A percentile compares a stretch with the other conserved stretches of the same genome.
Conservation (phyloP, 2,113 vertebrate species). For the Tylochromis polylepis region DNA sequence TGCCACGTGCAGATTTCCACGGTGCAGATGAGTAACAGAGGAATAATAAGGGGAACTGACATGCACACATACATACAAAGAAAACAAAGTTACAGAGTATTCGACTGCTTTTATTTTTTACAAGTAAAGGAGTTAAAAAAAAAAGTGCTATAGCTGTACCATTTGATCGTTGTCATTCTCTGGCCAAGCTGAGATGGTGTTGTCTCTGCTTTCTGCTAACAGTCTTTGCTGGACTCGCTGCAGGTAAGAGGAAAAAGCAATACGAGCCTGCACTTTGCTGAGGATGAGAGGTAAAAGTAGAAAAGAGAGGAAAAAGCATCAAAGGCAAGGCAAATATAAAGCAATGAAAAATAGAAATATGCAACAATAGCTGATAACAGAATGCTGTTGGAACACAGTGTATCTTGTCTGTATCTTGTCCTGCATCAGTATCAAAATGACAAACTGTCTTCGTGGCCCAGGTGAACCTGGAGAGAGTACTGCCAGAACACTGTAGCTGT, state of each 20-base stretch:
- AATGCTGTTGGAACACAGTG: constrained; percentile 24
- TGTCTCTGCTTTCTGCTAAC: constrained; percentile 75
- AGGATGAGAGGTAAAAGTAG: constrained; percentile 14
- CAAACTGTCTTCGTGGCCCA: constrained; percentile 43
- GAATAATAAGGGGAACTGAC: constrained; percentile 44
- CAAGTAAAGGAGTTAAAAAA: background rate
- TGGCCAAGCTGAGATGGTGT: constrained; percentile 72
- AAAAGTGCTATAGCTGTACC: constrained; percentile 71
- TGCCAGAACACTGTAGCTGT: constrained; percentile 37
- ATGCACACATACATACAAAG: constrained; percentile 8
- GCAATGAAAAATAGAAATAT: background rate
- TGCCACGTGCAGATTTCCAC: constrained; percentile 27
- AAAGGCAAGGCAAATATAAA: background rate
- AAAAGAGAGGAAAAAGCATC: background rate
- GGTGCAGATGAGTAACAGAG: constrained; percentile 36
- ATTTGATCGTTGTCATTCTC: constrained; percentile 90
- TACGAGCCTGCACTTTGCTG: constrained; percentile 94
- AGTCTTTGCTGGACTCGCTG: constrained; percentile 87
- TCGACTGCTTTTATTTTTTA: constrained; percentile 4
- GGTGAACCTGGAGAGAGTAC: constrained; percentile 25
- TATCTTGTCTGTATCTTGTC: constrained; percentile 40
- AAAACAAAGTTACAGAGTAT: constrained; percentile 21
- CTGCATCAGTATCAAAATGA: constrained; percentile 8
- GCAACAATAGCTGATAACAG: background rate
- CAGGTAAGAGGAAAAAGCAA: constrained; percentile 91